Conservation (phyloP, 1,140 invertebrate species). For the Vollenhovia emeryi region DNA sequence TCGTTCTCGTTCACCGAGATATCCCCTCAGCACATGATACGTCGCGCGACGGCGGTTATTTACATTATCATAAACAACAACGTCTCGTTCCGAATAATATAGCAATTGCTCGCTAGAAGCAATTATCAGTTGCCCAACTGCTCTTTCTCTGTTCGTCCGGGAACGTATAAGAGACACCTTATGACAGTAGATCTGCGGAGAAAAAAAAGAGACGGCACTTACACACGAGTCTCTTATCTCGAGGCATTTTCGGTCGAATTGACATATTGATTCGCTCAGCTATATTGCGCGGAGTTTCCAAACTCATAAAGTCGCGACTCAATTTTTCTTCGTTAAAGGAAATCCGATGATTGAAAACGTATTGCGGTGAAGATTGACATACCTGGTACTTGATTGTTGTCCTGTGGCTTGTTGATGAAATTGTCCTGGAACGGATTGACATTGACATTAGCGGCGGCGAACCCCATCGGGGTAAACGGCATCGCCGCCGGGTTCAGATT, state of each 20-base stretch:
- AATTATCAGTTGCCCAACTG: slow-evolving; percentile 70
- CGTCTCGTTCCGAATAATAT: slow-evolving; percentile 71
- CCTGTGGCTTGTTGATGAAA: slow-evolving; percentile 82
- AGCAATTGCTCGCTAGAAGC: slow-evolving; percentile 69
- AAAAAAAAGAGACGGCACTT: slow-evolving; percentile 31
- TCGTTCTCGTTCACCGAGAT: slow-evolving; percentile 69
- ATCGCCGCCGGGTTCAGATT: slow-evolving; percentile 83
- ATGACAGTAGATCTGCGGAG: slow-evolving; percentile 84
- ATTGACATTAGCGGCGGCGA: slow-evolving; percentile 79
- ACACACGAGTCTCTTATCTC: neutral
- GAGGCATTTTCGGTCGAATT: neutral
- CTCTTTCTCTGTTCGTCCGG: slow-evolving; percentile 58
- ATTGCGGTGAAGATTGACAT: slow-evolving; percentile 37
- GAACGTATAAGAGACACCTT: slow-evolving; percentile 71
- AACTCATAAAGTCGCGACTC: neutral
- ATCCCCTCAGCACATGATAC: slow-evolving; percentile 72
- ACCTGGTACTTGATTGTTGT: slow-evolving; percentile 84
- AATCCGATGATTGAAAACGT: neutral
- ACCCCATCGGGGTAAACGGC: slow-evolving; percentile 83
- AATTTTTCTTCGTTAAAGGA: neutral
- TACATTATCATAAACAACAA: slow-evolving; percentile 80
- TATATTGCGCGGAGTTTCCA: neutral
- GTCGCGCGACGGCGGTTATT: slow-evolving; percentile 78
- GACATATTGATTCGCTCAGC: neutral
- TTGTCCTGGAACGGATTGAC: slow-evolving; percentile 83